A percentile compares a stretch with the other conserved stretches of the same genome.
These are phyloP conservation scores for Synergus itoensis DNA, from an alignment of 2,888 invertebrate genomes.

Conservation along the genomic window DNA sequence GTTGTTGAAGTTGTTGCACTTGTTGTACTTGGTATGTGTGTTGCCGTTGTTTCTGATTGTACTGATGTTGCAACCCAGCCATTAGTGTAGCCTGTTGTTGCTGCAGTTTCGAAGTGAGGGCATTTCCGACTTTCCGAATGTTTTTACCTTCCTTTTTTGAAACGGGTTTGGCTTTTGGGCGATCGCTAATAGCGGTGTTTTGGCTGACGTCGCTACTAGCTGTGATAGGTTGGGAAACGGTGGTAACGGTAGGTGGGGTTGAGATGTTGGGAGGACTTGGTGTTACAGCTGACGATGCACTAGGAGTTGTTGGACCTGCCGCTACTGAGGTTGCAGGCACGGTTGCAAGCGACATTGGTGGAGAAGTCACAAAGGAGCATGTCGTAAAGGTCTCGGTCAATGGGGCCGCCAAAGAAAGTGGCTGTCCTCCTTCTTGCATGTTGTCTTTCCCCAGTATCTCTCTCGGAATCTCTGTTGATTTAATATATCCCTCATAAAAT, in stretches of 20 bases:
- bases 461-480: conserved; percentile 43
- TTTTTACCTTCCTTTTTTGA: conserved; percentile 90
- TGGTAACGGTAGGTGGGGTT: conserved; percentile 61
- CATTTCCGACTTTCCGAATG: conserved; percentile 70
- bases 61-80: conserved; percentile 69
- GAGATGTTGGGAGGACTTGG: conserved; percentile 64
- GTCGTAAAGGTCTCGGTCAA: conserved; percentile 65
- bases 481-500: conserved; percentile 78
- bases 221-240: conserved; percentile 77
- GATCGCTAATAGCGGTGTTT: conserved; percentile 89
- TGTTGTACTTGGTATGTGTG: conserved; percentile 71
- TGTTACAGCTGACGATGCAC: conserved; percentile 58
- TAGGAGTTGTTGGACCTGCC: conserved; percentile 59
- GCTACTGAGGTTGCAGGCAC: conserved; percentile 58
- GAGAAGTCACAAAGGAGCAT: conserved; percentile 61
- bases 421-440: conserved; percentile 56
- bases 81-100: conserved; percentile 69
- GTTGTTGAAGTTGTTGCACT: conserved; percentile 75
- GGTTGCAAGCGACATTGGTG: conserved; percentile 61
- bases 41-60: conserved; percentile 60
- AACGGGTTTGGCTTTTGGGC: conserved; percentile 90
- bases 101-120: conserved; percentile 59
- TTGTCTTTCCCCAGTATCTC: conserved; percentile 62
- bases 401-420: conserved; percentile 63
- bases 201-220: conserved; percentile 81